Evolutionary conservation across 2,797 vertebrate species (phyloP).

Genomic region (Champsocephalus gunnari): DNA sequence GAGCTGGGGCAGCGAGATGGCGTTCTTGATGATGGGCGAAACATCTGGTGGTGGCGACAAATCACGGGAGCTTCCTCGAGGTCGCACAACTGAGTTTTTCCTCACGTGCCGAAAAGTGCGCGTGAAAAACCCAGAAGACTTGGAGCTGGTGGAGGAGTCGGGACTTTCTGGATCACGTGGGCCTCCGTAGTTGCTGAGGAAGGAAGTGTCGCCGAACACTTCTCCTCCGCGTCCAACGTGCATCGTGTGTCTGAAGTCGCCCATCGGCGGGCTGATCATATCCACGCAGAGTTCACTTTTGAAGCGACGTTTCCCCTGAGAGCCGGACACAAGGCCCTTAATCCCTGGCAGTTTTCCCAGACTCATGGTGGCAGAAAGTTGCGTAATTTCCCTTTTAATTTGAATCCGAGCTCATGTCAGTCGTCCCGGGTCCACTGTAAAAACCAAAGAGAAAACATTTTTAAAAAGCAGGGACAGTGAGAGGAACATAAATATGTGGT

Average conservation of each 20-base stretch:
- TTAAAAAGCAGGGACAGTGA: constrained; percentile 32
- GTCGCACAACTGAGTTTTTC: constrained; percentile 69
- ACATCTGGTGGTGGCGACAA: constrained; percentile 86
- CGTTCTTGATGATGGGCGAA: constrained; percentile 97
- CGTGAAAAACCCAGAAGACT: constrained; percentile 85
- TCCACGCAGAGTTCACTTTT: constrained; percentile 91
- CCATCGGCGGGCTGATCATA: constrained; percentile 95
- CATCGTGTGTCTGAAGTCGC: constrained; percentile 98
- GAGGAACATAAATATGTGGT: constrained; percentile 51
- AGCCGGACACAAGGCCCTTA: constrained; percentile 89
- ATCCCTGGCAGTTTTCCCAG: constrained; percentile 92
- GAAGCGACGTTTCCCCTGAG: constrained; percentile 89
- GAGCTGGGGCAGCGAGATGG: constrained; percentile 93
- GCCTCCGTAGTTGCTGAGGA: constrained; percentile 93
- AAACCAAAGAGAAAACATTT: constrained; percentile 46
- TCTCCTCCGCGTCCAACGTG: constrained; percentile 96
- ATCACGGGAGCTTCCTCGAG: constrained; percentile 72
- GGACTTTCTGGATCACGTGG: constrained; percentile 67
- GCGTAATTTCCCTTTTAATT: constrained; percentile 40
- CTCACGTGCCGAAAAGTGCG: constrained; percentile 90
- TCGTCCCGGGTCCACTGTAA: constrained; percentile 50
- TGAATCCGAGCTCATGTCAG: constrained; percentile 45
- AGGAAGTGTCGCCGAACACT: constrained; percentile 95
- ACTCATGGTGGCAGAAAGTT: constrained; percentile 85
- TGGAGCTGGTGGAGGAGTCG: constrained; percentile 74